phyloP scores from a whole-genome alignment of 2,888 invertebrate species.

The Kryphioiulus occultus region DNA sequence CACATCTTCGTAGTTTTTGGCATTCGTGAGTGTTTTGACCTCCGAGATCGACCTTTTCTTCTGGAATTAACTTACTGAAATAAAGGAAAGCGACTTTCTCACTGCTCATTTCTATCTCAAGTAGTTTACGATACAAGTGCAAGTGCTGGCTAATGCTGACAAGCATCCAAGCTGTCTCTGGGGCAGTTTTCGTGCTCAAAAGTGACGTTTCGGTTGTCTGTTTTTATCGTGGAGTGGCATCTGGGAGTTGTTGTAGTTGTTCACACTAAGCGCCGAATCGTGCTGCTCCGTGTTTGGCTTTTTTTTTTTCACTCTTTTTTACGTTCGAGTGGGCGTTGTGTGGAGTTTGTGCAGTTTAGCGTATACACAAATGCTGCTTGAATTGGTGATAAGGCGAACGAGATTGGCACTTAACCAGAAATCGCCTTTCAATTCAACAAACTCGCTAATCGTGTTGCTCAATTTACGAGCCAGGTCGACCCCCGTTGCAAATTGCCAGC shows the following conservation, averaged over 20 bases:
- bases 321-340: not conserved
- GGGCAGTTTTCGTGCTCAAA: no score
- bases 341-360: not conserved
- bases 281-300: not conserved
- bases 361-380: not conserved
- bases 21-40: no score
- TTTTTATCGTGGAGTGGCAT: not conserved
- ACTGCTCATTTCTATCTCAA: no score
- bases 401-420: constrained; percentile 5
- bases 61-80: no score
- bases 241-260: not conserved
- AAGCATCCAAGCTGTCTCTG: no score
- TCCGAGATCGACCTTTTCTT: no score
- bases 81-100: no score
- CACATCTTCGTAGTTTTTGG: no score
- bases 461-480: not conserved
- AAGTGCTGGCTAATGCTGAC: no score
- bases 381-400: not conserved
- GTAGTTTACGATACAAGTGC: no score
- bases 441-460: constrained; percentile 5
- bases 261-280: not conserved
- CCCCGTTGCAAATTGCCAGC: not conserved
- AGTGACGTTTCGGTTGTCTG: not conserved
- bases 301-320: not conserved
- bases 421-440: not conserved